Conservation (phyloP, 2,888 invertebrate genomes). For the Globia sparganii region DNA sequence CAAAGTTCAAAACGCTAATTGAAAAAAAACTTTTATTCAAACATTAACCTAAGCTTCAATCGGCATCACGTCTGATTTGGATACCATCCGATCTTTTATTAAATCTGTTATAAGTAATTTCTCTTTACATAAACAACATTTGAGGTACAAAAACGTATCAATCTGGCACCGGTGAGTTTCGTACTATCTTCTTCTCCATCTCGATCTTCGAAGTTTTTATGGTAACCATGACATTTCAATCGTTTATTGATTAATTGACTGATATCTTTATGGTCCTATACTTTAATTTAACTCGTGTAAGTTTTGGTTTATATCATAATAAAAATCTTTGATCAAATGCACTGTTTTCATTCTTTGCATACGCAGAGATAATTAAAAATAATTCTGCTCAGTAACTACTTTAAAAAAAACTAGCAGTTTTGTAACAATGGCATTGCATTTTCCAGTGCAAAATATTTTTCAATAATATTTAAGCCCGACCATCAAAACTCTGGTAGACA, state of each 20-base stretch:
- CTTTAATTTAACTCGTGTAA: neutral
- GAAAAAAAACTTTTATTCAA: neutral
- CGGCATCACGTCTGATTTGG: neutral
- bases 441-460: neutral
- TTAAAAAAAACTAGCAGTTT: no score
- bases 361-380: neutral
- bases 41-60: neutral
- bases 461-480: neutral
- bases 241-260: slow-evolving; percentile 50
- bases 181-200: slow-evolving; percentile 25
- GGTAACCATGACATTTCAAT: slow-evolving; percentile 68
- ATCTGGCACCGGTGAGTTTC: neutral
- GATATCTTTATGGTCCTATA: neutral
- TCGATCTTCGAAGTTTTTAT: slow-evolving; percentile 43
- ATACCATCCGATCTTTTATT: neutral
- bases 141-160: neutral
- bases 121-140: slow-evolving; percentile 7
- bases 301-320: neutral
- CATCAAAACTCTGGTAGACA: neutral
- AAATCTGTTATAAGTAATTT: slow-evolving; percentile 11
- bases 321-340: neutral
- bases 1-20: neutral
- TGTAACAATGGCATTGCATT: neutral
- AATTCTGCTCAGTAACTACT: neutral
- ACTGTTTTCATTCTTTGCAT: neutral